Evolutionary conservation across 2,888 invertebrate species (phyloP), one percentile per base, ranked within the genome.

Genomic region (Deilephila porcellus): DNA sequence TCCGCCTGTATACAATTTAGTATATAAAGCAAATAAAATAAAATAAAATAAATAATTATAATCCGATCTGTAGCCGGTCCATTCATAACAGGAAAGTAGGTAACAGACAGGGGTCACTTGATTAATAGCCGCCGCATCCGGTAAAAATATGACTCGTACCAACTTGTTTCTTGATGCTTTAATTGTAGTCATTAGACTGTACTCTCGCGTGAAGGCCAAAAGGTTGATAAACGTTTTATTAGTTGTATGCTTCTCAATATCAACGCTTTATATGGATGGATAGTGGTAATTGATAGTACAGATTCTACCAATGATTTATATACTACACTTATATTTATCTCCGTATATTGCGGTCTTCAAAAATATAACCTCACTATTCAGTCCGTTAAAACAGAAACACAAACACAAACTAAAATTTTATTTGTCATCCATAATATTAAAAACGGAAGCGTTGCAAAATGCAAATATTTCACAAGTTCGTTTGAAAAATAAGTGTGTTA

Each of bases 71-170:
- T 29, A 52, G 3, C 17, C 52, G 25, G 20, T 45, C 20, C 67
- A 52, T 52, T 67, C 67, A 67, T 52, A 52, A 67, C 67, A 67
- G 67, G 67, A 67, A 67, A 67, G 67, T 67, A 17, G 67, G 67
- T 67, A 52, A 67, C 52, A 25, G 25, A 52, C 14, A 19, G 37
- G 52, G 67, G 67, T 52, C 67, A 67, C 45, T 25, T 67, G 67
- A 67, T 67, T 52, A 67, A 45, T 25, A 67, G n/a, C 25, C 25
- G 20, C 6, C 67, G 52, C 67, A 67, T 67, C 67, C 67, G 67
- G 67, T 25, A 67, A 67, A 64, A 64, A 67, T 45, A 52, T 52
- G 45, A 52, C 25, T 67, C 52, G 45, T 67, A 52, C 64, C n/a
- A 45, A 52, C 37, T 37, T 45, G 52, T 67, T 45, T 67, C 25